Conservation (phyloP, 2,113 vertebrate species). For the Nyctereutes procyonoides region DNA sequence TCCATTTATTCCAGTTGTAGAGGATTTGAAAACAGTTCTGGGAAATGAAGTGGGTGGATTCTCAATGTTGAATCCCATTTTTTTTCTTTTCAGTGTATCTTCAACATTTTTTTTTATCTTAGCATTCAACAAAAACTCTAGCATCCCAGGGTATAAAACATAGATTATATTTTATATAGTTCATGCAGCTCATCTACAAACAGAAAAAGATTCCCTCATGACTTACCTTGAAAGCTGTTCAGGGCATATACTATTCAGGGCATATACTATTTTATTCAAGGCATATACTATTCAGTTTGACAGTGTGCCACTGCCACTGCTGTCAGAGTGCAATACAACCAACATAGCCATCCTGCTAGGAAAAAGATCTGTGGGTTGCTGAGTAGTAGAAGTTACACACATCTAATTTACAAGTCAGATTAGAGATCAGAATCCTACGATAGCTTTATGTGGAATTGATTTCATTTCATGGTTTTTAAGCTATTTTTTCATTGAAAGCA, state of each 20-base stretch:
- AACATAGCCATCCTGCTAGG: background rate
- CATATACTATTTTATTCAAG: background rate
- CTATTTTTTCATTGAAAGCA: constrained; percentile 52
- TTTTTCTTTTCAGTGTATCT: constrained; percentile 20
- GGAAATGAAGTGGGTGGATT: constrained; percentile 31
- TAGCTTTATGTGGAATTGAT: constrained; percentile 68
- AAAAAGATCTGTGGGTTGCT: background rate
- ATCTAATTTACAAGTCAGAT: constrained; percentile 74
- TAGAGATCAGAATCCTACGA: constrained; percentile 41
- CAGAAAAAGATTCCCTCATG: constrained; percentile 31
- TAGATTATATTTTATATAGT: constrained; percentile 55
- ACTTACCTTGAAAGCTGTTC: constrained; percentile 61
- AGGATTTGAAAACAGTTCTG: constrained; percentile 51
- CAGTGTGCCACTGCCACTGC: background rate
- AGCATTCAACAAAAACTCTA: constrained; percentile 41
- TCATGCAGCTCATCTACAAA: background rate
- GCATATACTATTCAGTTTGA: background rate
- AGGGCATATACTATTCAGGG: background rate
- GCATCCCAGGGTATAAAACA: constrained; percentile 38
- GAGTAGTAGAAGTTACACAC: constrained; percentile 36
- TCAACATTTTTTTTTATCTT: background rate
- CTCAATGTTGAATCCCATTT: background rate
- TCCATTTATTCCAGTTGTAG: constrained; percentile 26
- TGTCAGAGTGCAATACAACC: background rate
- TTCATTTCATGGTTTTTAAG: constrained; percentile 67